These are phyloP conservation scores for Drosophila auraria DNA, from an alignment of 1,140 invertebrate genomes.

Conservation along the genomic window DNA sequence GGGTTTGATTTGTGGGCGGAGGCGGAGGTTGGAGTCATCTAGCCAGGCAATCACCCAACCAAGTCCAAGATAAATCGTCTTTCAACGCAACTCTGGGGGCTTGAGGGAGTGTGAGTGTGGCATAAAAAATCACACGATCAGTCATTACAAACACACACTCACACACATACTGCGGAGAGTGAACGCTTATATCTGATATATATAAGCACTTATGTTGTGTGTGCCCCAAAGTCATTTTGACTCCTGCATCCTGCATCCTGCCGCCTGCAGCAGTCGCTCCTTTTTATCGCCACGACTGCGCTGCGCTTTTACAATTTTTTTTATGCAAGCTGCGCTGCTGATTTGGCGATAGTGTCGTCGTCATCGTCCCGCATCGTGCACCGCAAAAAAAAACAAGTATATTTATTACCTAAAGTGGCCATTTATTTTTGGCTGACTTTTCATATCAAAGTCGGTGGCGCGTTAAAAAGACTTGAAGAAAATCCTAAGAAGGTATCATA, in stretches of 20 bases:
- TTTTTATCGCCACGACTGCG: slow-evolving; percentile 69
- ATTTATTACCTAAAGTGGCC: slow-evolving; percentile 2
- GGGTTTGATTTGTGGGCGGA: slow-evolving; percentile 50
- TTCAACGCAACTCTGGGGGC: slow-evolving; percentile 64
- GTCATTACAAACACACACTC: slow-evolving; percentile 73
- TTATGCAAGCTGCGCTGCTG: slow-evolving; percentile 77
- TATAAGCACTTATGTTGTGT: slow-evolving; percentile 73
- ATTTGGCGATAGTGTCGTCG: slow-evolving; percentile 80
- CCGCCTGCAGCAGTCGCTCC: slow-evolving; percentile 28
- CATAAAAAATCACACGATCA: slow-evolving; percentile 84
- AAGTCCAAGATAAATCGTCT: slow-evolving; percentile 83
- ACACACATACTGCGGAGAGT: slow-evolving; percentile 5
- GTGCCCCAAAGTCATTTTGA: slow-evolving; percentile 71
- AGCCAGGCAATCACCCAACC: slow-evolving; percentile 57
- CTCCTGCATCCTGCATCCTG: slow-evolving; percentile 34
- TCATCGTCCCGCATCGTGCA: slow-evolving; percentile 30
- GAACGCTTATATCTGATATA: slow-evolving; percentile 48
- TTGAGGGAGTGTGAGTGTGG: slow-evolving; percentile 28
- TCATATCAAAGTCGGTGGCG: neutral
- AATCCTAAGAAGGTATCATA: neutral
- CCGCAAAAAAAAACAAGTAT: neutral
- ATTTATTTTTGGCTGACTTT: neutral
- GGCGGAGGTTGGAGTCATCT: slow-evolving; percentile 36
- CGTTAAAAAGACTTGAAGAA: neutral
- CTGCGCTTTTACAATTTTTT: slow-evolving; percentile 73